Percentiles rank a stretch among this genome's conserved stretches.
These are phyloP conservation scores for Serilophus lunatus DNA, from an alignment of 2,113 vertebrate genomes.

Conservation along the genomic window DNA sequence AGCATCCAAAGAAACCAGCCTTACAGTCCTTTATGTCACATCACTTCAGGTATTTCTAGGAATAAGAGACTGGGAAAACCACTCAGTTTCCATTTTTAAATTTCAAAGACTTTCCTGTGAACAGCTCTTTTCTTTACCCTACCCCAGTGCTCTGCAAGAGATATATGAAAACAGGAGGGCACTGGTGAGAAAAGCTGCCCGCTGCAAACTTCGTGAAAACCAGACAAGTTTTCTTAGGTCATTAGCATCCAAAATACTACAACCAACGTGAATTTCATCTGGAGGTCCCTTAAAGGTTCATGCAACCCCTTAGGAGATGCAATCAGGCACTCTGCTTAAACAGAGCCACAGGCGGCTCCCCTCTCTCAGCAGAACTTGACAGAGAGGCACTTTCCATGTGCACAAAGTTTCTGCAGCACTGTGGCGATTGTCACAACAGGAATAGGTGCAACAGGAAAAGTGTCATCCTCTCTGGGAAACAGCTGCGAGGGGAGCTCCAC, in stretches of 20 bases:
- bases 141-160: not conserved
- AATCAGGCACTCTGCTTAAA: not conserved
- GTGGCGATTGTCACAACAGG: not conserved
- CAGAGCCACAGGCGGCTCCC: not conserved
- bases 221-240: not conserved
- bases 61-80: not conserved
- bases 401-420: not conserved
- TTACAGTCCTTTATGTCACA: fast-evolving
- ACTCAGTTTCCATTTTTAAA: not conserved
- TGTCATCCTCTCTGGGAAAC: not conserved
- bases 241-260: not conserved
- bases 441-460: not conserved
- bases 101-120: not conserved
- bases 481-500: not conserved
- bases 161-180: not conserved
- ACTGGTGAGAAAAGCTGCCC: not conserved
- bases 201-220: not conserved
- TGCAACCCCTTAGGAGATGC: not conserved
- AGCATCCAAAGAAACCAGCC: not conserved
- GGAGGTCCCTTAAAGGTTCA: not conserved
- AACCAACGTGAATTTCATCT: not conserved
- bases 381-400: not conserved
- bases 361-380: not conserved
- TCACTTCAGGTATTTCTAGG: not conserved
- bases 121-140: not conserved